Percentiles rank a stretch among this genome's conserved stretches.
These are phyloP conservation scores for Reticulitermes lucifugus DNA, from an alignment of 2,888 invertebrate genomes.

Conservation along the genomic window DNA sequence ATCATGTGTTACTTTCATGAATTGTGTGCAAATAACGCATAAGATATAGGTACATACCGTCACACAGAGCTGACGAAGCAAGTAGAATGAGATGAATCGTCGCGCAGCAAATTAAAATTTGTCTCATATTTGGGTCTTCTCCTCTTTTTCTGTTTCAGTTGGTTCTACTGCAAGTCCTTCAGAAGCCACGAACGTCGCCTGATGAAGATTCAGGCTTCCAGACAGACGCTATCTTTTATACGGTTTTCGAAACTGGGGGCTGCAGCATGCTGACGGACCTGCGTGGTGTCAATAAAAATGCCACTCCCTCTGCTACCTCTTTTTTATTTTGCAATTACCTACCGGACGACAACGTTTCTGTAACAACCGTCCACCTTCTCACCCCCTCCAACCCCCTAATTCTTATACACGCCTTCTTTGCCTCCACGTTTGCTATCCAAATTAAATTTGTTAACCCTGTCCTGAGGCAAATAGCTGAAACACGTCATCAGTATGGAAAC, in stretches of 20 bases:
- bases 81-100: background rate
- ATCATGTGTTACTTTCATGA: too few relatives aligned
- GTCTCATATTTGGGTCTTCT: background rate
- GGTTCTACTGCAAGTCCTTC: background rate
- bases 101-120: background rate
- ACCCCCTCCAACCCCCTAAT: background rate
- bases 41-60: background rate
- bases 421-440: background rate
- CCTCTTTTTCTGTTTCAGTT: background rate
- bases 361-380: background rate
- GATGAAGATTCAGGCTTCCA: background rate
- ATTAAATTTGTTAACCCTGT: constrained; percentile 16
- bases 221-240: background rate
- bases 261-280: background rate
- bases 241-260: background rate
- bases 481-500: background rate
- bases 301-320: background rate
- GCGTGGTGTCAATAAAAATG: background rate
- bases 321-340: constrained; percentile 7
- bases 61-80: background rate
- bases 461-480: constrained; percentile 5
- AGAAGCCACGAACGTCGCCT: background rate
- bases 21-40: too few relatives aligned
- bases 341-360: background rate
- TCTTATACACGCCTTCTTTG: background rate